Percentiles rank a stretch among this genome's conserved stretches.
Evolutionary conservation across 2,113 vertebrate genomes (phyloP).

Genomic region (Herpailurus yagouaroundi): DNA sequence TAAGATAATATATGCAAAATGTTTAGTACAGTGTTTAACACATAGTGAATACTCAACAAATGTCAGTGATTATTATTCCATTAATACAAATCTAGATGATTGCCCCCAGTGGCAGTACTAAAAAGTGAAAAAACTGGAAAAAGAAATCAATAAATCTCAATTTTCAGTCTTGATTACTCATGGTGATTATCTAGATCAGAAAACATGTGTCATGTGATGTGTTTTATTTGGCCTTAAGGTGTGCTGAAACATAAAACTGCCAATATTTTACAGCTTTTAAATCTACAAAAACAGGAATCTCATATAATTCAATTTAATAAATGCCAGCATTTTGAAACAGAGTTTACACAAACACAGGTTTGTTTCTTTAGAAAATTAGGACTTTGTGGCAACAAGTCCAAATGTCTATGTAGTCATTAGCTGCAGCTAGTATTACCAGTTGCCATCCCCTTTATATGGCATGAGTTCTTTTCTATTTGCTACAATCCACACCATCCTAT

Average conservation of each 20-base stretch:
- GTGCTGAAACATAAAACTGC: not conserved
- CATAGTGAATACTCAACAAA: not conserved
- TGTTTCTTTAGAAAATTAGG: constrained; percentile 8
- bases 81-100: not conserved
- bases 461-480: not conserved
- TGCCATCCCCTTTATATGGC: not conserved
- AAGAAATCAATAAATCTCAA: not conserved
- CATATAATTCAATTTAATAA: not conserved
- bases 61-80: not conserved
- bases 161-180: not conserved
- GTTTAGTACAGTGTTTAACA: not conserved
- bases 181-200: not conserved
- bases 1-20: not conserved
- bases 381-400: not conserved
- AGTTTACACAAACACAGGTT: not conserved
- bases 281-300: constrained; percentile 10
- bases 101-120: not conserved
- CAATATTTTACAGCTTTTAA: not conserved
- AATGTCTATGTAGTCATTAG: not conserved
- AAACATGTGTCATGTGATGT: not conserved
- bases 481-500: not conserved
- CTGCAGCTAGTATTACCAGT: not conserved
- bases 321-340: not conserved
- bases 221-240: not conserved
- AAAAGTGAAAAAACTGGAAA: not conserved